Evolutionary conservation across 2,113 vertebrate species (phyloP).

Genomic region (Buteo buteo): DNA sequence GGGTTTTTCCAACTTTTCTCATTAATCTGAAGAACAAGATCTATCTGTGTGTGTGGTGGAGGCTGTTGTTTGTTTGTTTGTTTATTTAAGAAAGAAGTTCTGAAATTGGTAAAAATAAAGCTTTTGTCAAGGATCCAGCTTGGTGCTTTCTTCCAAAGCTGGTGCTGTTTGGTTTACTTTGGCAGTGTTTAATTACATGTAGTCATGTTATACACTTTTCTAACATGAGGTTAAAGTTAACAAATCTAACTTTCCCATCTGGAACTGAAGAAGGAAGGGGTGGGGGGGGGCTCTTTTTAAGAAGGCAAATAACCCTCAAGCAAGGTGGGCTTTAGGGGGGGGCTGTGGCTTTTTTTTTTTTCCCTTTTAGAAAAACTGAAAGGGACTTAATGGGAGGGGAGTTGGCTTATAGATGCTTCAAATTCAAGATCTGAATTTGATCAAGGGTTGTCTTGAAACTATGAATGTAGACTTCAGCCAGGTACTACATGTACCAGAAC

Average conservation of each 20-base stretch:
- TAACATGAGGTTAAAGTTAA: not conserved
- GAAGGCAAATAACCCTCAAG: not conserved
- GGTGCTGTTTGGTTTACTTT: not conserved
- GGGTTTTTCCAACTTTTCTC: not conserved
- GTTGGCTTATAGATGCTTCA: not conserved
- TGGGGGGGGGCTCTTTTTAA: no score
- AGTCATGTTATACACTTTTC: not conserved
- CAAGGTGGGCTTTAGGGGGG: not conserved
- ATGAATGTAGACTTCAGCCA: not conserved
- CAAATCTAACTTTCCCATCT: not conserved
- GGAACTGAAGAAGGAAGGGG: not conserved
- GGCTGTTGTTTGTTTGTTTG: no score
- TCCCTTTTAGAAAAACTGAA: not conserved
- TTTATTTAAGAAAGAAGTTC: not conserved
- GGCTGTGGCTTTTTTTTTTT: not conserved
- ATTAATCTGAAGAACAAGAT: not conserved
- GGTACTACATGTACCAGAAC: not conserved
- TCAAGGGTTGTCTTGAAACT: not conserved
- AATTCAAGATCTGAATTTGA: not conserved
- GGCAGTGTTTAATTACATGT: not conserved
- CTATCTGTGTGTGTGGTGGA: not conserved
- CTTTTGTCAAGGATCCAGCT: not conserved
- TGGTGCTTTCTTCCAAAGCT: not conserved
- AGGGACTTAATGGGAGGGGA: not conserved
- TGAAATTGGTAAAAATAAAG: not conserved